Base-by-base conservation (phyloP, 2,888 invertebrate genomes). In the Calliphora vomitoria region DNA sequence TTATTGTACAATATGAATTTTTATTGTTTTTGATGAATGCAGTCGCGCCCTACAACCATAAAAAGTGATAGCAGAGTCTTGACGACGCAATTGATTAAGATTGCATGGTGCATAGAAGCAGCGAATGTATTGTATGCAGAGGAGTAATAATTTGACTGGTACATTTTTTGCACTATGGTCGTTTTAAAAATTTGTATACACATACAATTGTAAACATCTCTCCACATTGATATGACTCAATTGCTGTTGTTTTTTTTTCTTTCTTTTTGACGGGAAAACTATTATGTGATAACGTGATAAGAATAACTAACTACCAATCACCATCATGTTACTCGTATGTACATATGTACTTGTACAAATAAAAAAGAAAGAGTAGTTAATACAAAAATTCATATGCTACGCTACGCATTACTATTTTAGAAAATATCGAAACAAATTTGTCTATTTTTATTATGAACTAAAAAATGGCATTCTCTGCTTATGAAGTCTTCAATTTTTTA, bases 311-410 rank as follows among this genome's bases (percentile, higher is more conserved):
- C 82, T 76, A 69, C 44, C 64, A 66, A 64, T 41, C 80, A 69
- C 71, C 44, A 62, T 44, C 6, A 55, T 35, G 4, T 25, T 50
- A n/a, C 15, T 15, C 8, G 11, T 55, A 41, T 44, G 11, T 25
- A n/a, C n/a, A n/a, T n/a, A 78, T 15, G 5, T 53, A 76, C 35
- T 89, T 87, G 89, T 88, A 88, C 38, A 89, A 78, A 64, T 85
- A 58, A 58, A 58, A 25, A 11, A 55, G 25, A 58, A 58, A 20
- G 20, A 55, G 4, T 10, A 55, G 78, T 80, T 82, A 18, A 38
- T 2, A 64, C 38, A 64, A 38, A 38, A 38, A 41, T 18, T 41
- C 13, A 64, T 64, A 64, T 18, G 64, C 18, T 20, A 38, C 1
- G 38, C 38, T 64, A 55, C 8, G 20, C 35, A 25, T 11, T 38